Percentiles rank a stretch among this genome's conserved stretches.
These are phyloP conservation scores for Turdus rufiventris DNA, from an alignment of 2,113 vertebrate species.

Conservation along the genomic window DNA sequence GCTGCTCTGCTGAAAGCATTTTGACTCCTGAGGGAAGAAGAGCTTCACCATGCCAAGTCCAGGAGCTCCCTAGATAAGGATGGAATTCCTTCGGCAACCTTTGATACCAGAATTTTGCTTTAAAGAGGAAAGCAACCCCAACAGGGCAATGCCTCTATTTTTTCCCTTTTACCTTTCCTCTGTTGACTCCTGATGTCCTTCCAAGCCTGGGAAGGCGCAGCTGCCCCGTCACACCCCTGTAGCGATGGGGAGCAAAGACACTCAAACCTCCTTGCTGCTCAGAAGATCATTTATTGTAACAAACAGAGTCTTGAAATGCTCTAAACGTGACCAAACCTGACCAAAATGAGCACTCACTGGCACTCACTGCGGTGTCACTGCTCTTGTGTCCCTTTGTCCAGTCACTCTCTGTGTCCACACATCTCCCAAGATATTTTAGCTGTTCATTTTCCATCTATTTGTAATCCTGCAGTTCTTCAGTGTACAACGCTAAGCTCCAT, in stretches of 20 bases:
- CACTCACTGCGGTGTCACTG: rapidly evolving
- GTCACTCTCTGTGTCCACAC: neutral
- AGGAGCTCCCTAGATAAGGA: neutral
- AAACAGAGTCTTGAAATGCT: no score
- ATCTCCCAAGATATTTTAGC: neutral
- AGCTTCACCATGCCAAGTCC: neutral
- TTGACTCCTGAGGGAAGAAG: neutral
- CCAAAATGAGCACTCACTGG: rapidly evolving
- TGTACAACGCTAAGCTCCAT: neutral
- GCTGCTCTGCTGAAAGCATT: neutral
- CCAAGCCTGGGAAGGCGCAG: rapidly evolving
- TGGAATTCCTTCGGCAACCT: neutral
- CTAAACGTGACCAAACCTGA: no score
- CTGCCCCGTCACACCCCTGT: rapidly evolving
- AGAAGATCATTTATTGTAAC: neutral
- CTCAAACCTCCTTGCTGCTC: neutral
- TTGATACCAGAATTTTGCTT: neutral
- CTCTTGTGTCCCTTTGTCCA: rapidly evolving
- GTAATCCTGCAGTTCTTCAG: neutral
- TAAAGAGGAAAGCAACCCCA: neutral
- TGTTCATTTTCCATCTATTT: neutral
- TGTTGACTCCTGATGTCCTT: neutral
- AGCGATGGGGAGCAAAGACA: neutral
- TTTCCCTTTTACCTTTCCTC: neutral
- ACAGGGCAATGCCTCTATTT: neutral